Evolutionary conservation across 2,797 vertebrate genomes (phyloP).

Genomic region (Oryzias dopingdopingensis): DNA sequence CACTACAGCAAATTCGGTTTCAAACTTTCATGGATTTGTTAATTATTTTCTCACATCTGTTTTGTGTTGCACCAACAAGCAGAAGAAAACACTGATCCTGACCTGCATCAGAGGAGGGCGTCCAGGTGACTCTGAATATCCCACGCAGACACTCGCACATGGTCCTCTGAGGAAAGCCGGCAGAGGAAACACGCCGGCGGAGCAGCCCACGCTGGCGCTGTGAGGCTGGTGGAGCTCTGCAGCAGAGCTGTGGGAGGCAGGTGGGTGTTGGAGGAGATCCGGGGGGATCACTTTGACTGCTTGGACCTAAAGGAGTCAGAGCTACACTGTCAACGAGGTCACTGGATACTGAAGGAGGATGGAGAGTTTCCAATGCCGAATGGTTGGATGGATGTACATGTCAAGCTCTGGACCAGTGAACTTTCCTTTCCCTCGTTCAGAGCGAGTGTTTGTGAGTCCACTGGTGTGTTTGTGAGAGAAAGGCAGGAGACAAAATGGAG

Average conservation of each 20-base stretch:
- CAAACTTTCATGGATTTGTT: too few species aligned
- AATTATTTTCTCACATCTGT: too few species aligned
- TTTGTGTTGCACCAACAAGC: neutral
- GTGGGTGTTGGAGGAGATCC: conserved; percentile 28
- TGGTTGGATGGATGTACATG: conserved; percentile 12
- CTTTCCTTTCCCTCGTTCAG: conserved; percentile 20
- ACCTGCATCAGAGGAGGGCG: conserved; percentile 77
- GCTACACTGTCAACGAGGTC: conserved; percentile 25
- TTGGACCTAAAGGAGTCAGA: conserved; percentile 35
- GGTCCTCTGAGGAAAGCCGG: conserved; percentile 51
- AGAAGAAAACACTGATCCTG: conserved; percentile 34
- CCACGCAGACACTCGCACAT: conserved; percentile 84
- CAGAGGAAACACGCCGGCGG: conserved; percentile 34
- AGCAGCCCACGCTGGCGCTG: conserved; percentile 42
- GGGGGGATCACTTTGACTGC: conserved; percentile 22
- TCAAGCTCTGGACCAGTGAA: conserved; percentile 35
- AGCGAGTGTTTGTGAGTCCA: conserved; percentile 1
- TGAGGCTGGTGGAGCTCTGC: conserved; percentile 29
- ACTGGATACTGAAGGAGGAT: conserved; percentile 16
- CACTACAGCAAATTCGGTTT: too few species aligned
- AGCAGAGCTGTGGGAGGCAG: conserved; percentile 30
- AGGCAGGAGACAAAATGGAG: conserved; percentile 64
- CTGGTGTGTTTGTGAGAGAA: conserved; percentile 24
- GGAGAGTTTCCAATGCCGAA: conserved; percentile 1
- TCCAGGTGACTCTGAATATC: conserved; percentile 82